Percentiles rank a stretch among this genome's conserved stretches.
Conservation (phyloP, 2,888 invertebrate species). For the Coleophora deauratella region DNA sequence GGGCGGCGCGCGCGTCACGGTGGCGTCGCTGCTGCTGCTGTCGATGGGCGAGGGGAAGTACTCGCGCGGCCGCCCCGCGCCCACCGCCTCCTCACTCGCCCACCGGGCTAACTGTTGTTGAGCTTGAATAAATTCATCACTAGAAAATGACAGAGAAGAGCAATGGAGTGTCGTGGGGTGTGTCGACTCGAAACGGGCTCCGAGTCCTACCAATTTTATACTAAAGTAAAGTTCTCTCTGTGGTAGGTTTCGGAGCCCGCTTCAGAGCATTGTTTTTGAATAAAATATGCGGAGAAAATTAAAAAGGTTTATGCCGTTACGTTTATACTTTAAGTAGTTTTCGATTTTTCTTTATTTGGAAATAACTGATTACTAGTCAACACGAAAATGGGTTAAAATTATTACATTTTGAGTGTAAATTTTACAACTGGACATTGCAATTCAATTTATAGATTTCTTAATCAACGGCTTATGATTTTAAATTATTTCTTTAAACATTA, state of each 20-base stretch:
- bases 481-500: no score
- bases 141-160: constrained; percentile 91
- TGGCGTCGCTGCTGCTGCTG: constrained; percentile 58
- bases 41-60: constrained; percentile 35
- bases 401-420: no score
- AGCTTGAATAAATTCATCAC: constrained; percentile 98
- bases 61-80: constrained; percentile 71
- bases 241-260: constrained; percentile 23
- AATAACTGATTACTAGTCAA: no score
- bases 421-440: no score
- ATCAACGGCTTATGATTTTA: no score
- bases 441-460: no score
- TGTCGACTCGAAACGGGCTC: constrained; percentile 21
- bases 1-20: constrained; percentile 57
- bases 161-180: constrained; percentile 71
- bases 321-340: no score
- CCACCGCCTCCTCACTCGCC: constrained; percentile 90
- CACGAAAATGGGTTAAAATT: no score
- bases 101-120: constrained; percentile 96
- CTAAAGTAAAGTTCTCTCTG: no score
- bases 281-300: no score
- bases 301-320: no score
- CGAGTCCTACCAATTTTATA: constrained; percentile 10
- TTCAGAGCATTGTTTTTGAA: constrained; percentile 14
- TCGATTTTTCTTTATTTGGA: no score